A percentile compares a stretch with the other conserved stretches of the same genome.
These are phyloP conservation scores for Protodeltote pygarga DNA, from an alignment of 2,888 invertebrate genomes.

Conservation along the genomic window DNA sequence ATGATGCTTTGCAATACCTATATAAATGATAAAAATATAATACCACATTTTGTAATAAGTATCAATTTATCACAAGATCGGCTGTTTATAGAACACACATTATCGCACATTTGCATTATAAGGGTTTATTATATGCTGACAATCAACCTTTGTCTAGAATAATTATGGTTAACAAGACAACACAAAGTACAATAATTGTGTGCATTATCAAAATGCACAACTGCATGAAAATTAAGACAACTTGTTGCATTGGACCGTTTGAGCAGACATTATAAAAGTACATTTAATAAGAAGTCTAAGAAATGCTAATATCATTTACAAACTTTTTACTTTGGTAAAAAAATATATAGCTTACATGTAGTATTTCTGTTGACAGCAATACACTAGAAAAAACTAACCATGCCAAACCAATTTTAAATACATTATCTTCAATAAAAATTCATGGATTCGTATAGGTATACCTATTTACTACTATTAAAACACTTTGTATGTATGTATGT, in stretches of 20 bases:
- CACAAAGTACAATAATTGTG: not conserved
- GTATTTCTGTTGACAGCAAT: too few species aligned
- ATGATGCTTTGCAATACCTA: constrained; percentile 14
- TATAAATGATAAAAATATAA: constrained; percentile 14
- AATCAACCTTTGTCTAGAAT: constrained; percentile 13
- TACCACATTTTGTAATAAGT: too few species aligned
- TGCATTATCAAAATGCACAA: constrained; percentile 3
- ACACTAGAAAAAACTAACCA: too few species aligned
- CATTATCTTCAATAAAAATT: constrained; percentile 10
- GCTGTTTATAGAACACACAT: not conserved
- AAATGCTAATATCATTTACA: too few species aligned
- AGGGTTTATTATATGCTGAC: constrained; percentile 9
- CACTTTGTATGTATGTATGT: constrained; percentile 8
- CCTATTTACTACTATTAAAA: too few species aligned
- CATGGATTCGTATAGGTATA: not conserved
- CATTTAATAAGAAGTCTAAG: too few species aligned
- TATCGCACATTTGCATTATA: constrained; percentile 4
- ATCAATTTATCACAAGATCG: constrained; percentile 2
- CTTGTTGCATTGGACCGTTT: constrained; percentile 26
- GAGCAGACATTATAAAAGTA: not conserved
- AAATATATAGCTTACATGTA: too few species aligned
- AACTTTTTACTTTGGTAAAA: too few species aligned
- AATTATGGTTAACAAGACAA: constrained; percentile 17
- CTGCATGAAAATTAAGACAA: constrained; percentile 10
- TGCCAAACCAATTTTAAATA: not conserved